phyloP scores from a whole-genome alignment of 1,140 invertebrate species.

The Phenacoccus solenopsis region DNA sequence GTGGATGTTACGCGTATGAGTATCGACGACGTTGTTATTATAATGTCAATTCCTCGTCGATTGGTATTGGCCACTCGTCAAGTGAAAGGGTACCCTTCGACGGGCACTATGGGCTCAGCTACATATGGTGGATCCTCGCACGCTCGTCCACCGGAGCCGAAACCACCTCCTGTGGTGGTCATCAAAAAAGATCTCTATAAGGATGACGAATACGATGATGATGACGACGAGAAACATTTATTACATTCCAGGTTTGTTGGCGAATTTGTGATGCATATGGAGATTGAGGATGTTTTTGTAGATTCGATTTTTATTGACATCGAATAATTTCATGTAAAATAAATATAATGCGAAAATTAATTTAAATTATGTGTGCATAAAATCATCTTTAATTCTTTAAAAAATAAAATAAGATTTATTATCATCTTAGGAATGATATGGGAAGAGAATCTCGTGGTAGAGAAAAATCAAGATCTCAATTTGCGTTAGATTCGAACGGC shows the following conservation, averaged over 20 bases:
- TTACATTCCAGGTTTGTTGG: neutral
- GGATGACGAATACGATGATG: slow-evolving; percentile 43
- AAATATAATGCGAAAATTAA: too few species aligned
- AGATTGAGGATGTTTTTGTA: too few species aligned
- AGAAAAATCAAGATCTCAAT: slow-evolving; percentile 46
- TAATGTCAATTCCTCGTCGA: slow-evolving; percentile 95
- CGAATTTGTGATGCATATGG: too few species aligned
- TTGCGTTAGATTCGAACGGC: slow-evolving; percentile 36
- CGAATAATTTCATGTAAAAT: too few species aligned
- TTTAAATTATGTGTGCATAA: too few species aligned
- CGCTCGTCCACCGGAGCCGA: slow-evolving; percentile 46
- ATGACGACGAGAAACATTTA: slow-evolving; percentile 24
- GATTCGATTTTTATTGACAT: too few species aligned
- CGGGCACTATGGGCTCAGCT: slow-evolving; percentile 7
- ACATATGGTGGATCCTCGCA: slow-evolving; percentile 23
- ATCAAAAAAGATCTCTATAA: slow-evolving; percentile 82
- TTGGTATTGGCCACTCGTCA: slow-evolving; percentile 82
- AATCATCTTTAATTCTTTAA: too few species aligned
- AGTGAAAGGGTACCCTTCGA: slow-evolving; percentile 26
- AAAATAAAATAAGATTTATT: too few species aligned
- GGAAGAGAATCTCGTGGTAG: slow-evolving; percentile 32
- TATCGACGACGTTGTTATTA: slow-evolving; percentile 95
- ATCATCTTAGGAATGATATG: neutral
- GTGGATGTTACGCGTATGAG: slow-evolving; percentile 96
- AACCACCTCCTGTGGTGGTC: slow-evolving; percentile 82